Evolutionary conservation across 2,888 invertebrate genomes (phyloP), one percentile per base, ranked within the genome.

Genomic region (Tricholauxania praeusta): DNA sequence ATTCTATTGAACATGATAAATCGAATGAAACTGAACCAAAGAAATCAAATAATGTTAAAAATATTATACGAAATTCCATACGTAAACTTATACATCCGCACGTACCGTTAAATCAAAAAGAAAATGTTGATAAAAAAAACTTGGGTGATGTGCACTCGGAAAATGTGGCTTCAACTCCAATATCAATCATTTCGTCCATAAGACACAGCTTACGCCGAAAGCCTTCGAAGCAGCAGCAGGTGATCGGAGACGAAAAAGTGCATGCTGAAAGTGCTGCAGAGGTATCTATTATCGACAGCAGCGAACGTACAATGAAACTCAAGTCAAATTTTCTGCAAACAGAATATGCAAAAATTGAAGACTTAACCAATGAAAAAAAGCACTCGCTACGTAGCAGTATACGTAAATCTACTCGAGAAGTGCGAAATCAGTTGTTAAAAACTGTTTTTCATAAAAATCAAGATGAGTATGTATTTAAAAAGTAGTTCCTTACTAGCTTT

Each of bases 131-230:
- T 48, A 64, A 59, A 57, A 19, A 77, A 59, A 10, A 39, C 7
- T 14, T 57, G 28, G 60, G 74, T 5, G 19, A 22, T 32, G 69
- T 72, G n/a, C 55, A 52, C 3, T 12, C 22, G 1, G 75, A 78
- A 49, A 76, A 74, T 0, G 15, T 57, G n/a, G 22, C 48, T 12
- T 49, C 48, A 14, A 51, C 15, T 12, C 67, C 72, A 10, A 68
- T 66, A 15, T 51, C 73, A 32, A 67, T 79, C 1, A 78, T 84
- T 47, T 75, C 77, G 55, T 72, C 78, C 71, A 83, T 87, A 71
- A 83, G 87, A 0, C 84, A 85, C 12, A 87, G 87, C 65, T 76
- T 87, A 64, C 82, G 87, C 0, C 82, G 85, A 1, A 83, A 85
- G 49, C 78, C 82, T 4, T 74, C 79, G 1, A 81, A 82, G 47